Conservation (phyloP, 2,888 invertebrate species). For the Protodeltote pygarga region DNA sequence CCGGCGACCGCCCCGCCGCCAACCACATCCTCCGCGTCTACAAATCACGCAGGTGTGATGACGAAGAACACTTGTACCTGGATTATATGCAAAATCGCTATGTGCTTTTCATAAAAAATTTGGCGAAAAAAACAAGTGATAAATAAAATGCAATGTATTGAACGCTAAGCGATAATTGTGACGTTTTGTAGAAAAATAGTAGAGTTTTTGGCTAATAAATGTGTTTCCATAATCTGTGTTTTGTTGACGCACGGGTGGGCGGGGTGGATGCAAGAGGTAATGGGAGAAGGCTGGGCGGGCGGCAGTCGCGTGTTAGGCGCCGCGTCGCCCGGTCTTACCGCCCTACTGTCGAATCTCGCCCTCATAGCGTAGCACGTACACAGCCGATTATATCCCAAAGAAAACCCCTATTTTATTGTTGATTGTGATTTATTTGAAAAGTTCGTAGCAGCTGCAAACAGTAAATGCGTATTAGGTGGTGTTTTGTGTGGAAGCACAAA, state of each 20-base stretch:
- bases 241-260: constrained; percentile 73
- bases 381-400: constrained; percentile 32
- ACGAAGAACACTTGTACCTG: constrained; percentile 39
- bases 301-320: constrained; percentile 85
- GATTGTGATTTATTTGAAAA: constrained; percentile 28
- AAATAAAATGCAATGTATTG: constrained; percentile 23
- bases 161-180: constrained; percentile 57
- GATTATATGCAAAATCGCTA: constrained; percentile 40
- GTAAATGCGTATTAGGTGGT: constrained; percentile 55
- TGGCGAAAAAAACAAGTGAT: constrained; percentile 16
- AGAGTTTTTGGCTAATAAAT: constrained; percentile 83
- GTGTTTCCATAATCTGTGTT: constrained; percentile 81
- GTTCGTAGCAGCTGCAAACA: constrained; percentile 18
- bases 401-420: constrained; percentile 20
- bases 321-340: constrained; percentile 75
- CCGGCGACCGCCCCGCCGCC: constrained; percentile 67
- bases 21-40: constrained; percentile 69
- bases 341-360: constrained; percentile 60
- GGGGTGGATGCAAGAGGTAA: constrained; percentile 63
- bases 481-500: constrained; percentile 62
- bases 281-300: constrained; percentile 67
- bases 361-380: constrained; percentile 47
- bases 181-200: constrained; percentile 74
- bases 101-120: constrained; percentile 34
- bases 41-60: constrained; percentile 85